Percentiles rank a stretch among this genome's conserved stretches.
Evolutionary conservation across 1,140 invertebrate species (phyloP).

Genomic region (Drosophila eugracilis): DNA sequence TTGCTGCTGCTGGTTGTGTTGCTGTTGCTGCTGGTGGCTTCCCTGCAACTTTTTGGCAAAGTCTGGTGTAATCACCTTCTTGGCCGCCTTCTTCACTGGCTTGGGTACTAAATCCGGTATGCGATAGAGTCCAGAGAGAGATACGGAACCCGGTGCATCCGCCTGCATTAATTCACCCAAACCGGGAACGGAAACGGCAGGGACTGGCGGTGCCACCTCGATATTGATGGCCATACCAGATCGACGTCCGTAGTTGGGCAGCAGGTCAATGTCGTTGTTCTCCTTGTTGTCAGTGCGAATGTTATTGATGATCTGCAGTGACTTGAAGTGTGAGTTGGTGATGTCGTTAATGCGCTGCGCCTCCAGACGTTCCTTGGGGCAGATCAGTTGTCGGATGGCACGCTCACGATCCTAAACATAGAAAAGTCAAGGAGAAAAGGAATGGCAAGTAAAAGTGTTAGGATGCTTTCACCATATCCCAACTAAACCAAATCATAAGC

Average conservation of each 20-base stretch:
- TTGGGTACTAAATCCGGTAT: constrained; percentile 74
- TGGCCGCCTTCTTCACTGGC: constrained; percentile 78
- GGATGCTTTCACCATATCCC: too few relatives aligned
- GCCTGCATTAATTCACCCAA: constrained; percentile 75
- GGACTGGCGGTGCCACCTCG: constrained; percentile 22
- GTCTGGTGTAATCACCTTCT: constrained; percentile 62
- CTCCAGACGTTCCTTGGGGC: constrained; percentile 78
- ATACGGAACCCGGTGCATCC: constrained; percentile 46
- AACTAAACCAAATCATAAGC: too few relatives aligned
- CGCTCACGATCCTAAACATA: constrained; percentile 67
- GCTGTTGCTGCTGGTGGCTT: constrained; percentile 34
- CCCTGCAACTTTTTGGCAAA: constrained; percentile 47
- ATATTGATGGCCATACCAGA: constrained; percentile 41
- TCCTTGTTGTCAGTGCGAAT: constrained; percentile 83
- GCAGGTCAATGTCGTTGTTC: constrained; percentile 79
- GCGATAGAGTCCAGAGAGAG: constrained; percentile 29
- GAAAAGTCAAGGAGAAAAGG: background rate
- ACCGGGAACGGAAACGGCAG: constrained; percentile 30
- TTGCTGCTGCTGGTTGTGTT: constrained; percentile 25
- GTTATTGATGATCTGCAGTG: constrained; percentile 80
- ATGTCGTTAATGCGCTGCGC: constrained; percentile 80
- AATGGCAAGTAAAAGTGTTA: too few relatives aligned
- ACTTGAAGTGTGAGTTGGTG: constrained; percentile 83
- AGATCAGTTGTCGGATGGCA: constrained; percentile 72
- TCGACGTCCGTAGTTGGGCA: constrained; percentile 55